Evolutionary conservation across 1,140 invertebrate species (phyloP).

Genomic region (Cyclina sinensis): DNA sequence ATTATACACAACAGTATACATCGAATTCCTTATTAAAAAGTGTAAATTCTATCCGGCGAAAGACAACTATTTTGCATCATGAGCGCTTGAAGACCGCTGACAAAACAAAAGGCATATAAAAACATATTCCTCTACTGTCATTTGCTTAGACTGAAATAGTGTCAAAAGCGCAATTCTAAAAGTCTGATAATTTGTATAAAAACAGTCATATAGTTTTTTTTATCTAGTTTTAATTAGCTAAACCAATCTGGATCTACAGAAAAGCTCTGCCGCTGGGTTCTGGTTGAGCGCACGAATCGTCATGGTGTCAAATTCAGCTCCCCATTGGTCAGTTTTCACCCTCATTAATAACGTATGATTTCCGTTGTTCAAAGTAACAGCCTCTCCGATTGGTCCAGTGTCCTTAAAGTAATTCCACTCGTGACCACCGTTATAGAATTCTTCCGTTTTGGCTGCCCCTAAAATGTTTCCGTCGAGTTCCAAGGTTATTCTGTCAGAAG

Average conservation of each 20-base stretch:
- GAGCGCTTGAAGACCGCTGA: too few relatives aligned
- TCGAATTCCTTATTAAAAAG: too few relatives aligned
- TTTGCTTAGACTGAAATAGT: too few relatives aligned
- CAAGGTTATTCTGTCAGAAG: neutral
- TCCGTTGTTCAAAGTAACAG: neutral
- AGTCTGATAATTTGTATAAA: too few relatives aligned
- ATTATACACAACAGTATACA: too few relatives aligned
- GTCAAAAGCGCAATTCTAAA: too few relatives aligned
- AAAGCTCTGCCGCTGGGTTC: neutral
- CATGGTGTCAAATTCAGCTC: conserved; percentile 29
- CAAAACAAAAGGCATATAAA: too few relatives aligned
- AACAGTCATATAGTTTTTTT: too few relatives aligned
- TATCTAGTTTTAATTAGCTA: too few relatives aligned
- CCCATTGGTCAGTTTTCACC: conserved; percentile 11
- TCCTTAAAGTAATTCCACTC: conserved; percentile 39
- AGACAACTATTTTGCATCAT: too few relatives aligned
- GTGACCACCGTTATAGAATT: neutral
- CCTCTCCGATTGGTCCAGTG: conserved; percentile 16
- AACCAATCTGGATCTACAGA: neutral
- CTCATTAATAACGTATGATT: neutral
- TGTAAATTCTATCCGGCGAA: too few relatives aligned
- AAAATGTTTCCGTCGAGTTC: neutral
- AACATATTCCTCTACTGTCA: too few relatives aligned
- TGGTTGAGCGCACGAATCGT: neutral
- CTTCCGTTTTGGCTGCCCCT: neutral